Conservation (phyloP, 2,888 invertebrate species). For the Morinoia aosen region DNA sequence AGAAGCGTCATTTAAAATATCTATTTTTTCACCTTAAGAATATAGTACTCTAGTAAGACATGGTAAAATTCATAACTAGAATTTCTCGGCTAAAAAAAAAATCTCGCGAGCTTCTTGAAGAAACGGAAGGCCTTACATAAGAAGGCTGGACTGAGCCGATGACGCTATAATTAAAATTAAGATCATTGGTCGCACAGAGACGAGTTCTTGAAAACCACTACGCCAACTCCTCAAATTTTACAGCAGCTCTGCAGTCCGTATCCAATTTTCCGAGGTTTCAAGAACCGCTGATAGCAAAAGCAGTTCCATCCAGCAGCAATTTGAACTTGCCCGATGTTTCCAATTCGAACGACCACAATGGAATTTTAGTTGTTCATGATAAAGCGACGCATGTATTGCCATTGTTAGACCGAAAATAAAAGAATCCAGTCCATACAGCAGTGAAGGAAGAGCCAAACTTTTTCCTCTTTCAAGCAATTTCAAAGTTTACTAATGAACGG, state of each 20-base stretch:
- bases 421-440: neutral
- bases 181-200: no score
- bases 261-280: neutral
- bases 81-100: no score
- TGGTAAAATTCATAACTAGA: no score
- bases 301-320: neutral
- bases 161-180: neutral
- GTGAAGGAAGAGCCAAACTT: neutral
- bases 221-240: neutral
- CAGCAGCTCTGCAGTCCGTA: neutral
- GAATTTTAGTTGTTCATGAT: neutral
- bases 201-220: no score
- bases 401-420: conserved; percentile 12
- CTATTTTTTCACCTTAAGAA: no score
- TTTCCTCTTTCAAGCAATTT: conserved; percentile 9
- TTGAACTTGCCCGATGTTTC: neutral
- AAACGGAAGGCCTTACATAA: neutral
- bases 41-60: no score
- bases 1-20: no score
- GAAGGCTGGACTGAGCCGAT: neutral
- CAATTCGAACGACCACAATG: neutral
- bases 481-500: neutral
- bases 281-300: neutral
- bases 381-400: neutral
- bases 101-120: neutral